These are phyloP conservation scores for Phodopus roborovskii DNA, from an alignment of 2,113 vertebrate species.

Conservation along the genomic window DNA sequence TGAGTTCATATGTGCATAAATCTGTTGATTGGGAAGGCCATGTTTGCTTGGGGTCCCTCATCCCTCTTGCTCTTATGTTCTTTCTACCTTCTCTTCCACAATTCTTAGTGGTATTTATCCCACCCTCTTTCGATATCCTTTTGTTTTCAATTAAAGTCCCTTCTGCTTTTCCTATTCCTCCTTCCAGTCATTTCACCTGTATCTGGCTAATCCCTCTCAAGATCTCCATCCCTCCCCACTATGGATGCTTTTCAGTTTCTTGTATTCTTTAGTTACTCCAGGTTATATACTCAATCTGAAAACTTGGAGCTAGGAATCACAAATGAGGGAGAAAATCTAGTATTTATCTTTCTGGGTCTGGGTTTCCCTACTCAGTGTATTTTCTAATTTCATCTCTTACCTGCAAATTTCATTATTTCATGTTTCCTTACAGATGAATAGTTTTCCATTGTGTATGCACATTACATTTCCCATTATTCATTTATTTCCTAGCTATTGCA, in stretches of 20 bases:
- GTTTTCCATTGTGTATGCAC: neutral
- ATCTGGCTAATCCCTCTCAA: neutral
- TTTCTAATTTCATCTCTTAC: neutral
- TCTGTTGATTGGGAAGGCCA: neutral
- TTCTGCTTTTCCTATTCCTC: neutral
- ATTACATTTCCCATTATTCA: neutral
- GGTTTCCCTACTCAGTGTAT: neutral
- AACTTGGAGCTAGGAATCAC: neutral
- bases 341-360: neutral
- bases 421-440: neutral
- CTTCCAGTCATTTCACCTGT: neutral
- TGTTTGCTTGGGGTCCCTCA: neutral
- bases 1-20: neutral
- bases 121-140: neutral
- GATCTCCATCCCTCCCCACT: neutral
- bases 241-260: neutral
- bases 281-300: neutral
- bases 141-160: neutral
- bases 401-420: neutral
- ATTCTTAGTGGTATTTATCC: neutral
- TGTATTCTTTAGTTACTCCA: neutral
- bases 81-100: neutral
- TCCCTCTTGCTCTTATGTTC: too few species aligned
- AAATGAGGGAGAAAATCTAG: neutral
- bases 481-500: neutral